A percentile compares a stretch with the other conserved stretches of the same genome.
These are phyloP conservation scores for Protomyctophum bolini DNA, from an alignment of 2,113 vertebrate genomes.

Conservation along the genomic window DNA sequence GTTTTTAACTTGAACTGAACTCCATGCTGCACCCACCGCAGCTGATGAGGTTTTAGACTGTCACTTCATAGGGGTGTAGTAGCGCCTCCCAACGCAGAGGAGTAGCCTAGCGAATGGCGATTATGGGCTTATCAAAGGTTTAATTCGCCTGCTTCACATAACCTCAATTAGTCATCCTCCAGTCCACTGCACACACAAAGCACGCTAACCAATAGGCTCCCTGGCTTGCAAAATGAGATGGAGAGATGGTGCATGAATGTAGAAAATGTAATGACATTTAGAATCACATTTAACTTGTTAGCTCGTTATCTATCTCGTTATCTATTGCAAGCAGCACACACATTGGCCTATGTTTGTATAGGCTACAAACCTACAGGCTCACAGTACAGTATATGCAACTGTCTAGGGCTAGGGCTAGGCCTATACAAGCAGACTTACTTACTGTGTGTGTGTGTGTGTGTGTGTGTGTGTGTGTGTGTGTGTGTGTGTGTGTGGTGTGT, in stretches of 20 bases:
- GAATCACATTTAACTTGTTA: neutral
- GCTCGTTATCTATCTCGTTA: too few relatives aligned
- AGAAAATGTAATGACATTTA: neutral
- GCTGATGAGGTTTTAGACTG: slow-evolving; percentile 15
- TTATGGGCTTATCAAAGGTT: slow-evolving; percentile 62
- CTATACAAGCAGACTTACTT: neutral
- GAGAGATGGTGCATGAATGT: neutral
- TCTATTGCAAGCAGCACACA: neutral
- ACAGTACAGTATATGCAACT: neutral
- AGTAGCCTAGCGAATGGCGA: slow-evolving; percentile 20
- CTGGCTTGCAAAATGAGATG: neutral
- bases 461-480: neutral
- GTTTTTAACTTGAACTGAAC: slow-evolving; percentile 37
- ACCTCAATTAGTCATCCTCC: slow-evolving; percentile 48
- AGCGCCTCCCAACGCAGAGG: slow-evolving; percentile 43
- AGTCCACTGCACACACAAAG: slow-evolving; percentile 25
- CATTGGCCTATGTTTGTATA: too few relatives aligned
- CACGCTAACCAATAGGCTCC: neutral
- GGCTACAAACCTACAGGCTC: too few relatives aligned
- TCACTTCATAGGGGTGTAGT: slow-evolving; percentile 11
- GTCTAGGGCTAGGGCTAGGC: neutral
- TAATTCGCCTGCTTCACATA: slow-evolving; percentile 43
- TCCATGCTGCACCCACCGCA: slow-evolving; percentile 21
- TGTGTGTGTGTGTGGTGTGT: neutral
- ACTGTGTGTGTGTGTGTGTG: neutral